Percentiles rank a stretch among this genome's conserved stretches.
Conservation (phyloP, 2,797 vertebrate genomes). For the Limosa lapponica region DNA sequence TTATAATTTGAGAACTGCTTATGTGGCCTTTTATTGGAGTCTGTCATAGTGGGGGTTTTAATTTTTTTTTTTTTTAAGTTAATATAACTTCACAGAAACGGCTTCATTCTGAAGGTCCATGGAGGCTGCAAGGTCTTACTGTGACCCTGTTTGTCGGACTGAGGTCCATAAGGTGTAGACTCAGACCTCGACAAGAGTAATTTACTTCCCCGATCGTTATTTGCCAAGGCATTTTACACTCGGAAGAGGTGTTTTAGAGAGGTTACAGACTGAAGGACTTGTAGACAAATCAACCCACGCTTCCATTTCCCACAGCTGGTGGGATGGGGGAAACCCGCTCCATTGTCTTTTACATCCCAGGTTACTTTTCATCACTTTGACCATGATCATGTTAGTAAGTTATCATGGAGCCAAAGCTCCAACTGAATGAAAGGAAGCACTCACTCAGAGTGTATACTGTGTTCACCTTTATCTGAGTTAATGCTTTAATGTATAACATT, state of each 20-base stretch:
- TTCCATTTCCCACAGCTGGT: accelerated
- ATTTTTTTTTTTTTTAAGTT: neutral
- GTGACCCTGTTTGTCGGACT: neutral
- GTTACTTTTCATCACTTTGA: neutral
- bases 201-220: neutral
- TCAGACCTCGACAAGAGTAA: accelerated
- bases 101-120: neutral
- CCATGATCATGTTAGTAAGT: neutral
- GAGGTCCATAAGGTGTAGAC: neutral
- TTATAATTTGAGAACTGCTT: neutral
- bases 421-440: neutral
- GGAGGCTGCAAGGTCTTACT: neutral
- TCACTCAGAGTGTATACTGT: neutral
- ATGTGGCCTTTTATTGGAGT: neutral
- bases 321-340: neutral
- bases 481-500: neutral
- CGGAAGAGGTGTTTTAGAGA: neutral
- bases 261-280: neutral
- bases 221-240: neutral
- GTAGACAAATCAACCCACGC: neutral
- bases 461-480: neutral
- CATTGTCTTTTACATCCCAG: neutral
- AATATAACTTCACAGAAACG: neutral
- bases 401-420: neutral
- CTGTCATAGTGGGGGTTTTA: neutral